Conservation (phyloP, 2,113 vertebrate genomes). For the Nannobrachium achirus region DNA sequence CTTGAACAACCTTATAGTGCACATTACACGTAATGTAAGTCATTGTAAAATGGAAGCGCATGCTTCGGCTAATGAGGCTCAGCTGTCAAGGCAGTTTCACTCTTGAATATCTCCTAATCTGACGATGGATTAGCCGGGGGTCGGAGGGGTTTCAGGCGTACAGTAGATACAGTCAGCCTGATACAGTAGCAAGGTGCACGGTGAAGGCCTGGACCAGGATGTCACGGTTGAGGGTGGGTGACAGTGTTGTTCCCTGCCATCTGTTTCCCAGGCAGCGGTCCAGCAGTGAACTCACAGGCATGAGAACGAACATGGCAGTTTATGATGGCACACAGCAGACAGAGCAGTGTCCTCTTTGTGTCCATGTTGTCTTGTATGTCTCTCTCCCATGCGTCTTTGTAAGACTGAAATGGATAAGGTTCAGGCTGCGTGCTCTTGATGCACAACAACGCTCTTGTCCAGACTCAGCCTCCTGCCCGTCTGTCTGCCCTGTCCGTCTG, state of each 20-base stretch:
- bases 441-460: constrained; percentile 37
- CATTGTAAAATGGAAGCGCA: constrained; percentile 60
- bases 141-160: constrained; percentile 41
- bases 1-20: constrained; percentile 33
- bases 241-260: constrained; percentile 79
- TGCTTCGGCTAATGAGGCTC: constrained; percentile 69
- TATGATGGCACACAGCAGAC: constrained; percentile 47
- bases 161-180: constrained; percentile 48
- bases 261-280: constrained; percentile 78
- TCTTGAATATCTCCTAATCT: constrained; percentile 72
- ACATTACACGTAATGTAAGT: constrained; percentile 3
- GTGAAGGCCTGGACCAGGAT: constrained; percentile 68
- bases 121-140: constrained; percentile 48
- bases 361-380: constrained; percentile 34
- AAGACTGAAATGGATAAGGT: constrained; percentile 37
- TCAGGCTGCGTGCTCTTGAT: constrained; percentile 35
- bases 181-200: constrained; percentile 65
- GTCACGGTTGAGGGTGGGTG: constrained; percentile 74
- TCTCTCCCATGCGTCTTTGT: constrained; percentile 39
- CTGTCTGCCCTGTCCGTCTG: constrained; percentile 56
- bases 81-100: constrained; percentile 71
- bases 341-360: constrained; percentile 36
- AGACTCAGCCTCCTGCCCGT: constrained; percentile 49
- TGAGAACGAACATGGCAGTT: constrained; percentile 54
- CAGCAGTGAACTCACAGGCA: constrained; percentile 65